Conservation (phyloP, 2,113 vertebrate genomes). For the Tupaia chinensis region DNA sequence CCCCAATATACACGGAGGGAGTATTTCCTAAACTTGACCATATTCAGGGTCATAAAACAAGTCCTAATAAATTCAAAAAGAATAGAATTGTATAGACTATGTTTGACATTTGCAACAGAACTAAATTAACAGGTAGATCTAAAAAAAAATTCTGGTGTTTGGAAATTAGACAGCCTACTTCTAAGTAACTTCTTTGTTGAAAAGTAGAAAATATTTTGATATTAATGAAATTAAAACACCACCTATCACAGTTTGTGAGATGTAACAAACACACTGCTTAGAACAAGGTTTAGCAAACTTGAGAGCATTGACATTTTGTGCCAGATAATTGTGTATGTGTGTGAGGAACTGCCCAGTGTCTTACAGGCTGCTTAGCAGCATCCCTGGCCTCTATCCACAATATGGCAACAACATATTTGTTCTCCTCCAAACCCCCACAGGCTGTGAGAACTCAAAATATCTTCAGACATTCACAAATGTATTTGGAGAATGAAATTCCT, state of each 20-base stretch:
- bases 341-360: not conserved
- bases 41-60: not conserved
- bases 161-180: not conserved
- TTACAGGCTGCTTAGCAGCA: not conserved
- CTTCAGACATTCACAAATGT: not conserved
- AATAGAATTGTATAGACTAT: not conserved
- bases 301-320: not conserved
- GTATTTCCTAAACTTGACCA: not conserved
- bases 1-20: not conserved
- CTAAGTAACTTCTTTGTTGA: not conserved
- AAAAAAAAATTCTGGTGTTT: not conserved
- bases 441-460: not conserved
- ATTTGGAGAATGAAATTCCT: not conserved
- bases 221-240: not conserved
- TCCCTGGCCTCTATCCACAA: not conserved
- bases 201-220: not conserved
- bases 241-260: not conserved
- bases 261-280: not conserved
- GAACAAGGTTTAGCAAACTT: not conserved
- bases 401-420: not conserved
- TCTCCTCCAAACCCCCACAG: not conserved
- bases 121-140: not conserved
- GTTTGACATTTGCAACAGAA: not conserved
- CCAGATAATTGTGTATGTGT: not conserved
- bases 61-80: not conserved